Evolutionary conservation across 2,888 invertebrate species (phyloP).

Genomic region (Microplitis manilae): DNA sequence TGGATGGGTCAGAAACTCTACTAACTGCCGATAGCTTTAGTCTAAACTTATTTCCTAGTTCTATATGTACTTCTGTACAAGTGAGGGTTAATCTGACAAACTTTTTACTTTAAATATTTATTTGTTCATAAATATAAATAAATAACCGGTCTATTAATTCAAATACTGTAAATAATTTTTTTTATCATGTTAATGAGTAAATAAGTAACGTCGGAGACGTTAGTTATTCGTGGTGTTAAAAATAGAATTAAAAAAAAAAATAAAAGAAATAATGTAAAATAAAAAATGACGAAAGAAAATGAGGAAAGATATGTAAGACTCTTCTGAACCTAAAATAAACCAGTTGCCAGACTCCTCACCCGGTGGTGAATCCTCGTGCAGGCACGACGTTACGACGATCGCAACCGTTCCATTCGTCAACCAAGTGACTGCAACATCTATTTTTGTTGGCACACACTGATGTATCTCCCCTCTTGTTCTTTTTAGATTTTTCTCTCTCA

Average conservation of each 20-base stretch:
- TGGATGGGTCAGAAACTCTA: constrained; percentile 57
- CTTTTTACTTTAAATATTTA: not conserved
- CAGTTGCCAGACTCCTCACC: constrained; percentile 18
- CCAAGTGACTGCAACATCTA: constrained; percentile 35
- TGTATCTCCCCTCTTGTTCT: constrained; percentile 31
- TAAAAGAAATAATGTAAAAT: not conserved
- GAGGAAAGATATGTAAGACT: constrained; percentile 15
- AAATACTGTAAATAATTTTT: not conserved
- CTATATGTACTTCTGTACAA: not conserved
- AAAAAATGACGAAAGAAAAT: constrained; percentile 8
- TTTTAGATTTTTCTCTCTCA: constrained; percentile 37
- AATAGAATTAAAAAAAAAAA: not conserved
- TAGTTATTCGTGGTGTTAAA: not conserved
- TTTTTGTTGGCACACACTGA: constrained; percentile 35
- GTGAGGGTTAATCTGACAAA: not conserved
- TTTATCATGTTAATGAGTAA: not conserved
- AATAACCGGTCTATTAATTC: not conserved
- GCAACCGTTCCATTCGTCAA: constrained; percentile 42
- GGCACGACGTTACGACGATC: constrained; percentile 27
- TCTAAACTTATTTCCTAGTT: not conserved
- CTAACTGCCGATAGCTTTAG: constrained; percentile 20
- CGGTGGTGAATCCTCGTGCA: constrained; percentile 38
- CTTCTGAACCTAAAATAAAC: constrained; percentile 19
- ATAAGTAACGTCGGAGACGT: not conserved
- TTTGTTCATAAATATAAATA: not conserved